These are phyloP conservation scores for Ceratitis capitata DNA, from an alignment of 1,140 invertebrate species.

Conservation along the genomic window DNA sequence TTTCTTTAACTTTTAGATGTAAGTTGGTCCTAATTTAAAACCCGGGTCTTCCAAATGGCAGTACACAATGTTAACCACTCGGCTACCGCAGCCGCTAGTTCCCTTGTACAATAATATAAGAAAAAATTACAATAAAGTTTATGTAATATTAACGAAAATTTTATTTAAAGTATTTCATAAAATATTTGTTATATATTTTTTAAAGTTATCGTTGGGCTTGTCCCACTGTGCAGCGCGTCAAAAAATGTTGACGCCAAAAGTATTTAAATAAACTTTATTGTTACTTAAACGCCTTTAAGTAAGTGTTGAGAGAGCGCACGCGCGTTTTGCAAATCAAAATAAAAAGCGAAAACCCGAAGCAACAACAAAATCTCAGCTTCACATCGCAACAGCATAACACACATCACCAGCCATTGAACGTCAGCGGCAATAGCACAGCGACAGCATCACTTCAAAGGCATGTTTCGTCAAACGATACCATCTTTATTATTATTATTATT, in stretches of 20 bases:
- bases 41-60: no score
- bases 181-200: no score
- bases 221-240: not conserved
- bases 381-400: not conserved
- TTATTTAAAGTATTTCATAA: no score
- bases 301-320: constrained; percentile 25
- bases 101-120: no score
- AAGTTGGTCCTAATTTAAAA: no score
- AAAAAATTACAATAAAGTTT: no score
- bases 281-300: constrained; percentile 17
- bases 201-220: no score
- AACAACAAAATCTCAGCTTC: not conserved
- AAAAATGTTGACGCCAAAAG: not conserved
- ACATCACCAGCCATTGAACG: not conserved
- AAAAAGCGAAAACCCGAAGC: not conserved
- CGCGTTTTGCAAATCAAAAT: not conserved
- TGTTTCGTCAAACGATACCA: not conserved
- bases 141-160: no score
- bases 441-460: not conserved
- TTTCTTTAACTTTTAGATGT: no score
- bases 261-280: constrained; percentile 26
- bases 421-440: not conserved
- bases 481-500: no score
- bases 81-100: no score
- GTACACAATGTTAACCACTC: no score